These are phyloP conservation scores for Murina feae DNA, from an alignment of 2,113 vertebrate species.

Conservation along the genomic window DNA sequence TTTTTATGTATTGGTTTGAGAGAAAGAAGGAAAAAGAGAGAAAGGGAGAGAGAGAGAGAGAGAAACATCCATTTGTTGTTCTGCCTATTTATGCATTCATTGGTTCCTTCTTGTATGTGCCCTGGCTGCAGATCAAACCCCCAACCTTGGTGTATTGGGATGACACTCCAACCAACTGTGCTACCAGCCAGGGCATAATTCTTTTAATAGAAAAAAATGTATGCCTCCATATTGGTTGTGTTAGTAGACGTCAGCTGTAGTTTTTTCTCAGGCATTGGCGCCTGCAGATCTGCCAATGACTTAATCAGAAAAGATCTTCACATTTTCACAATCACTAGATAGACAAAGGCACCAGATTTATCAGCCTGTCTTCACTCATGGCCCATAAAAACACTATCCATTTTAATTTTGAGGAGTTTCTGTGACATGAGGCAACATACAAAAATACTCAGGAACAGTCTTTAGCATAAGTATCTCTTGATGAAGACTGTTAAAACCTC, in stretches of 20 bases:
- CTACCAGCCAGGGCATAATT: not conserved
- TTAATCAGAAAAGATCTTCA: not conserved
- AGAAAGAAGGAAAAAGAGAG: not conserved
- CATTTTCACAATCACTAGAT: rapidly evolving
- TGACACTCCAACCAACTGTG: not conserved
- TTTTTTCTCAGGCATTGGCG: not conserved
- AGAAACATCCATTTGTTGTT: not conserved
- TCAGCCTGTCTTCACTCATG: too few relatives aligned
- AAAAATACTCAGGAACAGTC: too few relatives aligned
- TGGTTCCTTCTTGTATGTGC: not conserved
- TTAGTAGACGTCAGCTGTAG: rapidly evolving
- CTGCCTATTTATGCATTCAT: not conserved
- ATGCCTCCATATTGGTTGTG: not conserved
- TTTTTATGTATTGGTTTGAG: not conserved
- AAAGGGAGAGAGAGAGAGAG: not conserved
- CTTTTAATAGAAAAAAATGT: not conserved
- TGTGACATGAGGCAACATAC: not conserved
- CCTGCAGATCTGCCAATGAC: rapidly evolving
- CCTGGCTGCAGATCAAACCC: not conserved
- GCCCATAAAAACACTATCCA: not conserved
- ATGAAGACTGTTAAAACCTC: not conserved
- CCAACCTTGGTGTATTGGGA: not conserved
- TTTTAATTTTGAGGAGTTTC: not conserved
- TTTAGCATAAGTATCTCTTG: rapidly evolving
- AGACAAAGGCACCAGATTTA: not conserved